These are phyloP conservation scores for Plebejus anna DNA, from an alignment of 2,888 invertebrate species.

Conservation along the genomic window DNA sequence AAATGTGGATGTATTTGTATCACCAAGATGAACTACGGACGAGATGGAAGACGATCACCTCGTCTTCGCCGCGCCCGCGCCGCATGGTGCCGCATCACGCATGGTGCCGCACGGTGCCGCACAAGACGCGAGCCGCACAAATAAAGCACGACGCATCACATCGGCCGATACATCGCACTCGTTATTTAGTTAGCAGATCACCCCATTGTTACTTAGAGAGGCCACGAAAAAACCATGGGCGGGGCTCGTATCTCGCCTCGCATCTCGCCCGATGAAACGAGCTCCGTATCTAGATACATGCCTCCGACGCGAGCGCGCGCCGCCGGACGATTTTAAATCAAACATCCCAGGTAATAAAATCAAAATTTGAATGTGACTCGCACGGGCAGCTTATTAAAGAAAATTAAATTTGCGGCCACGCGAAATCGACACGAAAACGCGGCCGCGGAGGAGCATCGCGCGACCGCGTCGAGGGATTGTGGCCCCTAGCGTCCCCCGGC, in stretches of 20 bases:
- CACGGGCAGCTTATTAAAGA: conserved; percentile 70
- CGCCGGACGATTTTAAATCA: conserved; percentile 42
- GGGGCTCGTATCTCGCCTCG: conserved; percentile 64
- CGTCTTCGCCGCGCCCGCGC: background rate
- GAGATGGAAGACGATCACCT: background rate
- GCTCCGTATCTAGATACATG: conserved; percentile 72
- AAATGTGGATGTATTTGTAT: too few species aligned
- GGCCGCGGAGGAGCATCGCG: conserved; percentile 51
- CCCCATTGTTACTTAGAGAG: conserved; percentile 75
- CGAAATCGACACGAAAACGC: conserved; percentile 68
- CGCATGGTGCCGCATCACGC: too few species aligned
- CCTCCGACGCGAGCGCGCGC: conserved; percentile 56
- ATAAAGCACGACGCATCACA: conserved; percentile 47
- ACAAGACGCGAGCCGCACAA: conserved; percentile 38
- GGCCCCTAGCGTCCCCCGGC: conserved; percentile 50
- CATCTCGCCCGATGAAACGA: conserved; percentile 73
- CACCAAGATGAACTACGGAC: background rate
- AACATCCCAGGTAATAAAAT: conserved; percentile 43
- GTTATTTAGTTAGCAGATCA: conserved; percentile 79
- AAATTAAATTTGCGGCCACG: conserved; percentile 77
- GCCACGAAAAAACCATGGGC: conserved; percentile 78
- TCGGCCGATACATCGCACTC: conserved; percentile 61
- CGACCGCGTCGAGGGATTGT: conserved; percentile 47
- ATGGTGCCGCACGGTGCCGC: conserved; percentile 31
- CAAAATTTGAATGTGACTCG: conserved; percentile 40